Evolutionary conservation across 2,888 invertebrate species (phyloP), one percentile per base, ranked within the genome.

Genomic region (Zaprionus lineosus): DNA sequence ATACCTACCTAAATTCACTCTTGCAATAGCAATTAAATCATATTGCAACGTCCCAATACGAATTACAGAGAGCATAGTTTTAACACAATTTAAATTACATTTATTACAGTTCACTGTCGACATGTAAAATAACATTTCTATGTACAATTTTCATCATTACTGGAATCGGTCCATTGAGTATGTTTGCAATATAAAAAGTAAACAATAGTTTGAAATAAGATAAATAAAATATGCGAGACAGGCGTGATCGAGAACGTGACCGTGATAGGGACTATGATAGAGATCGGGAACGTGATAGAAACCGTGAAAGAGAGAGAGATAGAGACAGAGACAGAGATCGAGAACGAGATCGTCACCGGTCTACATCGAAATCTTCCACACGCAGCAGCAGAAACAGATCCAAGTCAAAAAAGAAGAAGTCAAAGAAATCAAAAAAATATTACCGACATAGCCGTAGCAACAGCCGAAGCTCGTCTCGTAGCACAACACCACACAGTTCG

Each of bases 401-500:
- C 8, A 86, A 79, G 4, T 79, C 84, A 3, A 89, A 86, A 29
- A 88, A 87, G 8, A 88, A 87, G 36, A 89, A 84, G 46, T 85
- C 83, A 0, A 88, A 87, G 40, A 88, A 88, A 50, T 76, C 86
- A 0, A 89, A 86, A 34, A 87, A 84, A 44, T 81, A 87, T 52
- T 68, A 65, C 2, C 59, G 87, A 2, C 82, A 79, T 2, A 87
- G 88, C 19, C 81, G 86, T 21, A 88, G 88, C 40, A 87, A 79
- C 40, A 88, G 86, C 41, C 77, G 75, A 1, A 81, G 78, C 2
- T 74, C 82, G 2, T 75, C 79, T 0, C 53, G 62, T 1, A 81
- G 74, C 36, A 70, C 61, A 2, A 55, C 72, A 0, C 63, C 72
- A 11, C 33, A 52, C 5, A 71, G 74, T 28, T 76, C 81, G 0